A percentile compares a stretch with the other conserved stretches of the same genome.
Evolutionary conservation across 2,113 vertebrate genomes (phyloP).

Genomic region (Lepisosteus osseus): DNA sequence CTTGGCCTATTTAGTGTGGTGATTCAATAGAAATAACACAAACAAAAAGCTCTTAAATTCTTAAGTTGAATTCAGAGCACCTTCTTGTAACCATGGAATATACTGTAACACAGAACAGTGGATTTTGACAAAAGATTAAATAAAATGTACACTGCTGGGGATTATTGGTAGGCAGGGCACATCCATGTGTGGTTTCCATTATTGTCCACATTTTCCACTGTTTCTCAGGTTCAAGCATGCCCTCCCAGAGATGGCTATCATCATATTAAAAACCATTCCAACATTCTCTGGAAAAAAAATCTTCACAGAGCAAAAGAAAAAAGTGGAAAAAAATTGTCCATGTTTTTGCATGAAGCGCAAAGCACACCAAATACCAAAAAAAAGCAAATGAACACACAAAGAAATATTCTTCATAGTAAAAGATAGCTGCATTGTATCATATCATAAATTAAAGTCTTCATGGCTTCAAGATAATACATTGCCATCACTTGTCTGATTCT

Average conservation of each 20-base stretch:
- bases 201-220: slow-evolving; percentile 12
- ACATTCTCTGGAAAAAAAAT: slow-evolving; percentile 25
- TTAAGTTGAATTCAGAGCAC: too few relatives aligned
- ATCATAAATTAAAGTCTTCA: not conserved
- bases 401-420: slow-evolving; percentile 38
- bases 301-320: not conserved
- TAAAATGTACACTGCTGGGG: too few relatives aligned
- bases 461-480: not conserved
- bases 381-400: slow-evolving; percentile 19
- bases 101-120: too few relatives aligned
- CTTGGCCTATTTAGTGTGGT: too few relatives aligned
- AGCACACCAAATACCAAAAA: slow-evolving; percentile 24
- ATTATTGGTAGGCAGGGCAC: not conserved
- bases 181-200: not conserved
- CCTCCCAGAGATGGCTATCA: too few relatives aligned
- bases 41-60: too few relatives aligned
- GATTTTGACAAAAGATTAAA: too few relatives aligned
- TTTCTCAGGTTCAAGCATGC: not conserved
- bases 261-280: slow-evolving; percentile 28
- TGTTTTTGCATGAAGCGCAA: slow-evolving; percentile 6
- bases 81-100: too few relatives aligned
- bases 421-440: slow-evolving; percentile 18
- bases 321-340: slow-evolving; percentile 4
- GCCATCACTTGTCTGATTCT: slow-evolving; percentile 83
- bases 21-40: too few relatives aligned